Evolutionary conservation across 1,140 invertebrate species (phyloP).

Genomic region (Yoshiicerus persimilis): DNA sequence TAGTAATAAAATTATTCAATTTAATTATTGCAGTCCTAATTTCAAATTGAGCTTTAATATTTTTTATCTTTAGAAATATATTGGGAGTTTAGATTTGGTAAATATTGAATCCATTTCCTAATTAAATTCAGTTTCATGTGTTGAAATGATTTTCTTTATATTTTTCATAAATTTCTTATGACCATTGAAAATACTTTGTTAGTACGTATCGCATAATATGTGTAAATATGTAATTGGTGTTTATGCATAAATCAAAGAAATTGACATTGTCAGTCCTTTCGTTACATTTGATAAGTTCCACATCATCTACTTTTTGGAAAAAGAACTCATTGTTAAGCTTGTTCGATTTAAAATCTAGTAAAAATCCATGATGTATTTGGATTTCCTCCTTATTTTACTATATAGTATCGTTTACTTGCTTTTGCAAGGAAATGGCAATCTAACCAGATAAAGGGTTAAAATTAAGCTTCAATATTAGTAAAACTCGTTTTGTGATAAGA

Average conservation of each 20-base stretch:
- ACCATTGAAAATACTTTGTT: not conserved
- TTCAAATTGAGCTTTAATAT: too few relatives aligned
- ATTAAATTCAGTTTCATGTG: not conserved
- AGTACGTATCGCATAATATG: slow-evolving; percentile 5
- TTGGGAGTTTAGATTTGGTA: too few relatives aligned
- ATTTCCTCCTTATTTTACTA: not conserved
- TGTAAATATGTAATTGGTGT: not conserved
- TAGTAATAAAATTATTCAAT: too few relatives aligned
- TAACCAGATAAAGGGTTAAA: not conserved
- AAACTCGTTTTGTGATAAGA: too few relatives aligned
- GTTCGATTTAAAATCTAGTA: not conserved
- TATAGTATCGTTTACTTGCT: not conserved
- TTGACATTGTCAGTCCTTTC: not conserved
- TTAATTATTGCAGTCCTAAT: too few relatives aligned
- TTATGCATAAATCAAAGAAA: not conserved
- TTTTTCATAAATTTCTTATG: not conserved
- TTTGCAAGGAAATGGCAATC: not conserved
- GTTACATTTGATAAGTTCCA: not conserved
- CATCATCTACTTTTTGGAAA: not conserved
- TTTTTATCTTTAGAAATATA: not conserved
- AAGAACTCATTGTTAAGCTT: not conserved
- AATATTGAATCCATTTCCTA: not conserved
- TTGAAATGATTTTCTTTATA: not conserved
- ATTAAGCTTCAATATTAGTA: too few relatives aligned
- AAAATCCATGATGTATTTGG: not conserved